Base-by-base conservation (phyloP, 2,113 vertebrate species). In the Peromyscus polionotus region DNA sequence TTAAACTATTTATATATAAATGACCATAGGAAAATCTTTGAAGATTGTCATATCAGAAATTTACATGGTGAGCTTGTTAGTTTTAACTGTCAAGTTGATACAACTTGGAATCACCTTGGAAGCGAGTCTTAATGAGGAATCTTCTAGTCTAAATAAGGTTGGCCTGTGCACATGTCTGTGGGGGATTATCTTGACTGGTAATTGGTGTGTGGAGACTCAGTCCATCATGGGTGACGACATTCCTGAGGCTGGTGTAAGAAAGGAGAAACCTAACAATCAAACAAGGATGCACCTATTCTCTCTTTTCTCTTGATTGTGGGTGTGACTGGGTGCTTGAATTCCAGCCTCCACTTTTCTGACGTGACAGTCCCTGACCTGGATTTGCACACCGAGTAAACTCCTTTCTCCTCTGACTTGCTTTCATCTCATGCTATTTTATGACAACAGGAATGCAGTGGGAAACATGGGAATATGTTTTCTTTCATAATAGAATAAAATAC, bases 401-500 rank as follows among this genome's bases (percentile, higher is more conserved):
- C 51, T 39, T 63, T 84, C 36, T 61, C 24, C 24, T 63, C 59
- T 84, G 17, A 31, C 14, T 17, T 45, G 39, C 39, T 33, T 65
- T 31, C 28, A 45, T 45, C 83, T 45, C 59, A 65, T 39, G 14
- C 13, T 45, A 11, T 85, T 39, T 65, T 19, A 85, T 31, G 26
- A 65, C 59, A 85, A 65, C n/a, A 83, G 57, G 22, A 84, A 61
- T 39, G 57, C 11, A 28, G 1, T 80, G 61, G 63, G 14, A 86
- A 36, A 90, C 17, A 61, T 87, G 59, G 28, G 26, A n/a, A 77
- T 36, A 61, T 36, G 45, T 14, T 76, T 94, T 91, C 26, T 87
- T 93, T 96, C 28, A 70, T 79, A 80, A 73, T 65, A 93, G 42
- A 51, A 81, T 80, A 89, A 77, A 94, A 68, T 61, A 22, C 1